A percentile compares a stretch with the other conserved stretches of the same genome.
These are phyloP conservation scores for Megalopta genalis DNA, from an alignment of 1,140 invertebrate genomes.

Conservation along the genomic window DNA sequence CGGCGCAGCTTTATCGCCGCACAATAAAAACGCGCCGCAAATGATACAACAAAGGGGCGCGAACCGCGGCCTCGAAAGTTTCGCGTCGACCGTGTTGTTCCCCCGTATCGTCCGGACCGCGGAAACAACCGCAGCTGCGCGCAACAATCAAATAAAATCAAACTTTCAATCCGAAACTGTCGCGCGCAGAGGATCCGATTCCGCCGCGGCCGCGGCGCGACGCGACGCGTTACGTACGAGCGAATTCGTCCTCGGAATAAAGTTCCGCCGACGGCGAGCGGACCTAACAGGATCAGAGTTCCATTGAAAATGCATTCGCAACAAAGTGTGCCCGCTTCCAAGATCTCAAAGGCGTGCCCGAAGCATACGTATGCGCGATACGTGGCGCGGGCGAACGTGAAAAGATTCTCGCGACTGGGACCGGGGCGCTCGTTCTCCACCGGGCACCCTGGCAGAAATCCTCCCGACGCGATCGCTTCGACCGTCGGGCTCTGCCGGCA, in stretches of 20 bases:
- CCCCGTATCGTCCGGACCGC: not conserved
- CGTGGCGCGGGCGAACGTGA: not conserved
- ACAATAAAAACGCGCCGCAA: slow-evolving; percentile 9
- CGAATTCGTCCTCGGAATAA: not conserved
- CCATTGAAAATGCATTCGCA: no score
- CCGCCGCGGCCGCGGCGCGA: no score
- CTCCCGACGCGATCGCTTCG: no score
- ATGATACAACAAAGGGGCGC: slow-evolving; percentile 6
- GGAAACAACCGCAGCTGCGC: not conserved
- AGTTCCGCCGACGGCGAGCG: not conserved
- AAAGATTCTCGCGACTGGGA: not conserved
- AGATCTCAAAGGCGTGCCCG: not conserved
- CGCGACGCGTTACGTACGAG: not conserved
- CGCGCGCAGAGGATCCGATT: not conserved
- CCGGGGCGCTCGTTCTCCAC: no score
- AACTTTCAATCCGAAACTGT: not conserved
- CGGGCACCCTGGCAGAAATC: not conserved
- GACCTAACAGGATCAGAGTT: no score
- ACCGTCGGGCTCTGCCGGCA: no score
- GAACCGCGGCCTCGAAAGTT: not conserved
- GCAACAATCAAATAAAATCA: not conserved
- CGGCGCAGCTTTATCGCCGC: not conserved
- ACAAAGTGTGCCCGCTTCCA: not conserved
- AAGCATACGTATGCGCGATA: not conserved
- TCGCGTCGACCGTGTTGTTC: not conserved